A percentile compares a stretch with the other conserved stretches of the same genome.
Conservation (phyloP, 2,113 vertebrate genomes). For the Glaucomys volans region DNA sequence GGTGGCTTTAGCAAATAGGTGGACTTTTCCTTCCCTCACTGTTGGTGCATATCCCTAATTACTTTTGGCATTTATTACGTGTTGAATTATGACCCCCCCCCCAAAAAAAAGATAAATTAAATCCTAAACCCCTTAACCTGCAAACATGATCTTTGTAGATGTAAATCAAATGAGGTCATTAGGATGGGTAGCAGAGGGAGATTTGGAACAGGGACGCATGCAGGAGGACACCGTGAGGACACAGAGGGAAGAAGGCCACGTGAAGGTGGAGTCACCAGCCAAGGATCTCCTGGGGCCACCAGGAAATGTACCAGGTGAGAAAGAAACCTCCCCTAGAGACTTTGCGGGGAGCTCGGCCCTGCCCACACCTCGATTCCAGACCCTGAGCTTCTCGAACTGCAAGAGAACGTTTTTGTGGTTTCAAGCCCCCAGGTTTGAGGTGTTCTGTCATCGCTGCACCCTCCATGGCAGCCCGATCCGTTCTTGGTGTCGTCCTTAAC, state of each 20-base stretch:
- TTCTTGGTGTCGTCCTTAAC: not conserved
- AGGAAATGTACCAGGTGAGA: not conserved
- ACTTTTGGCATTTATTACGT: not conserved
- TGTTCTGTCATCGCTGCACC: rapidly evolving
- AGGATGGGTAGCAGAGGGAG: not conserved
- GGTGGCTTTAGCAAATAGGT: not conserved
- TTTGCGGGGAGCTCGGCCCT: not conserved
- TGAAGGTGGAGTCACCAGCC: not conserved
- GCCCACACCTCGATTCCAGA: not conserved
- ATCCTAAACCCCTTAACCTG: not conserved
- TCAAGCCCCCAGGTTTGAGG: not conserved
- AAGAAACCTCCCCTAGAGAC: too few species aligned
- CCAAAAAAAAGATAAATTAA: not conserved
- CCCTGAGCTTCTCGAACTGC: not conserved
- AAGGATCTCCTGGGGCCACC: not conserved
- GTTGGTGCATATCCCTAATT: not conserved
- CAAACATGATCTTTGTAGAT: too few species aligned
- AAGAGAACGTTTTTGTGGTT: not conserved
- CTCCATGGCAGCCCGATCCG: not conserved
- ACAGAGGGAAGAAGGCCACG: not conserved
- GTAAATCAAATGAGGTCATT: not conserved
- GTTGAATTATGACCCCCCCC: not conserved
- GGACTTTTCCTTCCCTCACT: not conserved
- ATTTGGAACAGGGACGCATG: not conserved
- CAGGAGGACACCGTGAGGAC: not conserved